Base-by-base conservation (phyloP, 2,113 vertebrate genomes). In the Rattus norvegicus region DNA sequence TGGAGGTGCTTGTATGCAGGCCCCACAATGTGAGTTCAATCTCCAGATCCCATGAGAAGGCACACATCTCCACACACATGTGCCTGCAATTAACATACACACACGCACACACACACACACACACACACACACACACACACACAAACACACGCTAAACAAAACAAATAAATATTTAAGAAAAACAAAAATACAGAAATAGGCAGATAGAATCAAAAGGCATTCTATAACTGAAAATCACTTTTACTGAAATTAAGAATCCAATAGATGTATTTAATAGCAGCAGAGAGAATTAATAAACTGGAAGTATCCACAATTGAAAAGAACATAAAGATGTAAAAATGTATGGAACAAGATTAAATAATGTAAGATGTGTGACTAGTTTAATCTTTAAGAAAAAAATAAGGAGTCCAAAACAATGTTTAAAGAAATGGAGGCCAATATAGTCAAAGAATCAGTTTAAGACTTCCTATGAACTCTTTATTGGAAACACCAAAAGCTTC, bases 161-260 rank as follows among this genome's bases (percentile, higher is more conserved):
- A 90, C 75, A 92, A 95, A 90, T 76, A 91, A 93, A 28, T 65
- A 91, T 65, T 94, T 91, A 49, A 67, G 83, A 67, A 77, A 80
- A 16, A 43, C 11, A 69, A 17, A 28, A 28, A 28, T 61, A 13
- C 43, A 61, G 72, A 7, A 33, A 17, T 70, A 39, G 65, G 8
- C 26, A 67, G 17, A 87, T 28, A 86, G 49, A 43, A 22, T 24
- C 3, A 90, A 95, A 92, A 67, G 26, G 36, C 69, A 75, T 43
- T 92, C 24, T 65, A 20, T 19, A 97, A 91, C 24, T 75, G 76
- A 89, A 97, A 95, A 95, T 8, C 14, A 88, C 24, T 79, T 93
- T 91, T 69, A 52, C 77, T 89, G 39, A 33, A 67, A 85, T 33
- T 86, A 47, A 86, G 26, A 67, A 86, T 65, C 47, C 83, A 65